Evolutionary conservation across 2,797 vertebrate species (phyloP), one percentile per base, ranked within the genome.

Genomic region (Loriculus beryllinus): DNA sequence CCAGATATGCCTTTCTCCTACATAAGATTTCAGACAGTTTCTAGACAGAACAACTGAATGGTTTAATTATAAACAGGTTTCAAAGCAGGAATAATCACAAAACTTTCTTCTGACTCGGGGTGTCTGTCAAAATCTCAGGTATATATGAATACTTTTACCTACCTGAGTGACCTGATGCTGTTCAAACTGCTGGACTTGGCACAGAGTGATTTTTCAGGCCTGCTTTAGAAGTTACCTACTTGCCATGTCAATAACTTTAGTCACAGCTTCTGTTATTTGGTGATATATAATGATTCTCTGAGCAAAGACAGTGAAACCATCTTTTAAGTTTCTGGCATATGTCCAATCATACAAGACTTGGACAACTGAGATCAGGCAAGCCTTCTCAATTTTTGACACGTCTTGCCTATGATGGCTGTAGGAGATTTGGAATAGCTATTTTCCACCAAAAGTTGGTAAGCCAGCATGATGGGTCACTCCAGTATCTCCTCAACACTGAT

Each of bases 91-190:
- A 33, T 67, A 84, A 48, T 25, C 43, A 48, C 19, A 6, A 21
- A 54, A 48, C 22, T 80, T 39, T 22, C 35, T 33, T 76, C 48
- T 26, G 52, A 42, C n/a, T 29, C 31, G 3, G 18, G 8, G 23
- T 6, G 23, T 25, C 51, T 26, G 23, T 42, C 23, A n/a, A 48
- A 16, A 54, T 18, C 51, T 40, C 19, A 12, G 64, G 11, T 33
- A 42, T 18, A 33, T 6, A 40, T 12, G 20, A 57, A 35, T 25
- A 15, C 20, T 56, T 63, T 6, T 5, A 48, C 37, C 37, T 18
- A 22, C 10, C 19, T 2, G 1, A 57, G 22, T 8, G 42, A 62
- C 7, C 16, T 17, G 26, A 22, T 0, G 1, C 35, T 15, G n/a
- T 11, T 29, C 25, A 12, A 70, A 19, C 49, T 10, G n/a, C 26